Evolutionary conservation across 2,797 vertebrate genomes (phyloP).

Genomic region (Bryconaethiops microstoma): DNA sequence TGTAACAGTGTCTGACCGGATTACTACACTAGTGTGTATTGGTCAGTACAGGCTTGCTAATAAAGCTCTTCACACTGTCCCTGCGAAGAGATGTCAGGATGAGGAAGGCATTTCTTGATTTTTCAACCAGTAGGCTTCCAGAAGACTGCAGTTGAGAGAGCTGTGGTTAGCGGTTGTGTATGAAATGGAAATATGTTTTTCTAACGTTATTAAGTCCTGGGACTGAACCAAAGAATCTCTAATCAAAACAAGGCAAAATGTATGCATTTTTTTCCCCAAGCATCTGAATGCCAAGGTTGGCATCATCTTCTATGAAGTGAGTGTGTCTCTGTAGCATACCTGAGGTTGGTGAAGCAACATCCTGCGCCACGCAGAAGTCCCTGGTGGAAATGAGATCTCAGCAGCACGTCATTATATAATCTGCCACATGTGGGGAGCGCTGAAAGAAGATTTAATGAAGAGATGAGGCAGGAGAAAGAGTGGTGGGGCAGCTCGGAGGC

Average conservation of each 20-base stretch:
- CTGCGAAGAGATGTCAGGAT: conserved; percentile 43
- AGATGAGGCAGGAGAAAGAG: conserved; percentile 4
- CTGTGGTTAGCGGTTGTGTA: conserved; percentile 42
- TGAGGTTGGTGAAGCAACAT: conserved; percentile 20
- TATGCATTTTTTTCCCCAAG: neutral
- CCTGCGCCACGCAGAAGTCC: neutral
- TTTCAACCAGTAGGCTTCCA: conserved; percentile 22
- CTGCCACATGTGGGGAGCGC: conserved; percentile 28
- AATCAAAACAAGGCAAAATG: conserved; percentile 31
- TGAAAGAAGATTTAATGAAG: conserved; percentile 20
- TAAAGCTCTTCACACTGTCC: conserved; percentile 19
- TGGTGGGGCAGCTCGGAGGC: neutral
- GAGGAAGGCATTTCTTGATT: conserved; percentile 28
- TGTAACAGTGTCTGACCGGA: neutral
- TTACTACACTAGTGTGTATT: conserved; percentile 5
- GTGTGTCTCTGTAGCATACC: conserved; percentile 21
- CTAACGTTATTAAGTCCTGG: conserved; percentile 33
- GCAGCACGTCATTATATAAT: conserved; percentile 35
- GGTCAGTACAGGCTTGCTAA: conserved; percentile 16
- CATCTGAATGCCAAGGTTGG: neutral
- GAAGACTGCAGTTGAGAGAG: conserved; percentile 42
- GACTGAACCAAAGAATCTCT: conserved; percentile 22
- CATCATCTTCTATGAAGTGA: neutral
- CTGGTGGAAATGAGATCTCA: conserved; percentile 39
- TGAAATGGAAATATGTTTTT: conserved; percentile 52